Percentiles rank a stretch among this genome's conserved stretches.
These are phyloP conservation scores for Chrysemys picta DNA, from an alignment of 2,113 vertebrate species.

Conservation along the genomic window DNA sequence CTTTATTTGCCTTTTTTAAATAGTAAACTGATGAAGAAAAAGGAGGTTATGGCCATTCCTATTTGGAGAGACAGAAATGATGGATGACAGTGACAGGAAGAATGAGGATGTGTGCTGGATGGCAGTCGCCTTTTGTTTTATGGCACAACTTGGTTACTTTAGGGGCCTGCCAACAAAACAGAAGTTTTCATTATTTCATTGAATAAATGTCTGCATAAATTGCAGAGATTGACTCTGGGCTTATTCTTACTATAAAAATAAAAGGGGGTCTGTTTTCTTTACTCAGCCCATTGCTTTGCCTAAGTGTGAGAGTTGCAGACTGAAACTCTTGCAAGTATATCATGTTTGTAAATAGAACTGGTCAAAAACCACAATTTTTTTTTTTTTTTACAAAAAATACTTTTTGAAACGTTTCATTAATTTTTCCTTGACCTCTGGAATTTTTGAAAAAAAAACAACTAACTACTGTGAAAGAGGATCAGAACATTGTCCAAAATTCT, in stretches of 20 bases:
- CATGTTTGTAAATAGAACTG: not conserved
- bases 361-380: not conserved
- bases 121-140: conserved; percentile 41
- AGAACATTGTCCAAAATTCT: not conserved
- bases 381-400: not conserved
- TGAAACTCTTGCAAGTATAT: not conserved
- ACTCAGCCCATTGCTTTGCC: not conserved
- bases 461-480: not conserved
- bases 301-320: not conserved
- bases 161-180: not conserved
- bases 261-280: not conserved
- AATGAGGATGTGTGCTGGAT: not conserved
- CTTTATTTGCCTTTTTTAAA: conserved; percentile 36
- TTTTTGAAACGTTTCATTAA: not conserved
- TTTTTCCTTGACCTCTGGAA: not conserved
- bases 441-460: not conserved
- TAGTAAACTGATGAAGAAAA: conserved; percentile 21
- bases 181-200: conserved; percentile 15
- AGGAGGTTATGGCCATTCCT: not conserved
- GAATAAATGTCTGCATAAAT: conserved; percentile 19
- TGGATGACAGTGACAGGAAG: conserved; percentile 13
- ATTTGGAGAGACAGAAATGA: not conserved
- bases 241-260: not conserved
- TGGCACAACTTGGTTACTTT: not conserved
- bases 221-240: not conserved